These are phyloP conservation scores for Lerema accius DNA, from an alignment of 1,140 invertebrate genomes.

Conservation along the genomic window DNA sequence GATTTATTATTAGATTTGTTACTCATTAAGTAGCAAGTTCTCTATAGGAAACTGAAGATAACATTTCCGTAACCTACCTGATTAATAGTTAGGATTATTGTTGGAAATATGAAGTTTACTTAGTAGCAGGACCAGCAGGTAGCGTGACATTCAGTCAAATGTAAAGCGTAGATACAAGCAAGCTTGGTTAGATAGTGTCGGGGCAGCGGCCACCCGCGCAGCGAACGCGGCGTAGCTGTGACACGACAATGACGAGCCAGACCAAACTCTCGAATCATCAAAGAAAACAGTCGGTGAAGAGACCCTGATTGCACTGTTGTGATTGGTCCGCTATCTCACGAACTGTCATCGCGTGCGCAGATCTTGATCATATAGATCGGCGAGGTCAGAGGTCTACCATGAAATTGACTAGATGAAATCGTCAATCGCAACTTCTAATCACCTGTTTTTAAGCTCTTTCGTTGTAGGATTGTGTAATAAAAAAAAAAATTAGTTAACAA, in stretches of 20 bases:
- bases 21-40: no score
- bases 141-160: not conserved
- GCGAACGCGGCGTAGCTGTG: conserved; percentile 36
- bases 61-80: no score
- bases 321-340: conserved; percentile 44
- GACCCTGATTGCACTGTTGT: conserved; percentile 55
- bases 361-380: conserved; percentile 49
- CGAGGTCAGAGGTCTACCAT: conserved; percentile 39
- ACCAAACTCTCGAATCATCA: conserved; percentile 63
- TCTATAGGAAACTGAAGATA: no score
- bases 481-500: no score
- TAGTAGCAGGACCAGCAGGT: not conserved
- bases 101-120: no score
- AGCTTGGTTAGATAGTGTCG: conserved; percentile 7
- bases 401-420: conserved; percentile 7
- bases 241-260: conserved; percentile 51
- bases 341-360: conserved; percentile 45
- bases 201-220: conserved; percentile 49
- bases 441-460: no score
- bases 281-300: conserved; percentile 64
- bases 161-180: conserved; percentile 13
- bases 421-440: not conserved
- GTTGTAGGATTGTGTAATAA: no score
- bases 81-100: no score
- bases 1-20: no score